Evolutionary conservation across 2,113 vertebrate species (phyloP), one percentile per base, ranked within the genome.

Genomic region (Aegotheles bennettii): DNA sequence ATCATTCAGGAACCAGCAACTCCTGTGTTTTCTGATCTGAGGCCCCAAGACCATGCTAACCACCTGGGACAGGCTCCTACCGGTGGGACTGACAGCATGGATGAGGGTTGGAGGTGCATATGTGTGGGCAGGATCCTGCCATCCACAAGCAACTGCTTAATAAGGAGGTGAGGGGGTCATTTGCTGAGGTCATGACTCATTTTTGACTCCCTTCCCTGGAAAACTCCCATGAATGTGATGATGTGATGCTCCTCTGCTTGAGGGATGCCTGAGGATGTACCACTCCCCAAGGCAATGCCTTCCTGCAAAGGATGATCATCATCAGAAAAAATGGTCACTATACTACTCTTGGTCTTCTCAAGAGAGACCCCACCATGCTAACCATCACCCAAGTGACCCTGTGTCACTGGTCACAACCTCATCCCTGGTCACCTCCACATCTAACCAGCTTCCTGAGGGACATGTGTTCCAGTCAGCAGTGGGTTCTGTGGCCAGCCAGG

Each of bases 101-200:
- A 25, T 4, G 11, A 81, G 14, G 36, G 47, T 2, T 45, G 74
- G 33, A 74, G 20, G 23, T 36, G 16, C 0, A 0, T 1, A 18
- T 24, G 16, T 18, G 16, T 9, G 14, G 16, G 20, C 11, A 77
- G 47, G 21, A 63, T 56, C 35, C n/a, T 47, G 12, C 35, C 6
- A 50, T 24, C 14, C 67, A 56, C 13, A 6, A 60, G 47, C 25
- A 35, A 8, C 11, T 33, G 6, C 36, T 15, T 11, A 40, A 23
- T 3, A 73, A 31, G 36, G 89, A 64, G 28, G 31, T 15, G 3
- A 68, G 7, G 4, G 31, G 57, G 16, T 2, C 31, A 9, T 26
- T 29, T 82, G 25, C 61, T 69, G 31, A 77, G 31, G 13, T 17
- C 11, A 56, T 31, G 45, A 7, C 20, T 31, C 0, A 0, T 4